Percentiles rank a stretch among this genome's conserved stretches.
Evolutionary conservation across 2,113 vertebrate genomes (phyloP).

Genomic region (Pelecanoides urinatrix): DNA sequence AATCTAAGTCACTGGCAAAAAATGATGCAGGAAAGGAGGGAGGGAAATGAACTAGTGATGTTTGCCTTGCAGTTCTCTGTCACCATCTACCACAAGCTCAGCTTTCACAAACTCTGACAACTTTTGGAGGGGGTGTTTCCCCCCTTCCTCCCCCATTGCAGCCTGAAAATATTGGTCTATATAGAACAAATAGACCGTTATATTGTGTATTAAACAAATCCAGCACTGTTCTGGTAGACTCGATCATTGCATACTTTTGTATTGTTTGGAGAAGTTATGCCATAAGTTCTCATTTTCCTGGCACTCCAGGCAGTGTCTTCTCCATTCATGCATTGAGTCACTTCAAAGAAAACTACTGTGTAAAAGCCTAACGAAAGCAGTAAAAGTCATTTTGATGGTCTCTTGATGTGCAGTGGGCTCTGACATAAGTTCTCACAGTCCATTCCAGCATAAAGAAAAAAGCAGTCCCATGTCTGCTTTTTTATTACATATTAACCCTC

Average conservation of each 20-base stretch:
- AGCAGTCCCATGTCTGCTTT: neutral
- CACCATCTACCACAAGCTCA: neutral
- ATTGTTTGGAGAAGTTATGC: neutral
- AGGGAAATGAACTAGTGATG: neutral
- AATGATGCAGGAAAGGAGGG: neutral
- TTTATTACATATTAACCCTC: constrained; percentile 43
- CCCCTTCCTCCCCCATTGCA: neutral
- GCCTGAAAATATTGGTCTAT: neutral
- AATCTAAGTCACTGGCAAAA: neutral
- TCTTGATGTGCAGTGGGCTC: constrained; percentile 3
- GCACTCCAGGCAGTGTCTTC: neutral
- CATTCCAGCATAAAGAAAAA: neutral
- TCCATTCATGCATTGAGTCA: neutral
- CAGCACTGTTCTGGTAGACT: neutral
- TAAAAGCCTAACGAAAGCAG: constrained; percentile 44
- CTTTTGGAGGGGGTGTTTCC: neutral
- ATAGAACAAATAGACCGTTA: neutral
- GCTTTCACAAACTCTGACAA: neutral
- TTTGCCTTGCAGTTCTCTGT: neutral
- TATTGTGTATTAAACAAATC: neutral
- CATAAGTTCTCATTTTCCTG: neutral
- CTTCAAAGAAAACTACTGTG: constrained; percentile 2
- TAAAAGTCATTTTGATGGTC: constrained; percentile 40
- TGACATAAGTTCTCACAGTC: neutral
- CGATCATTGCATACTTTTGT: neutral